phyloP scores from a whole-genome alignment of 2,888 invertebrate species.

The Melieria picta region DNA sequence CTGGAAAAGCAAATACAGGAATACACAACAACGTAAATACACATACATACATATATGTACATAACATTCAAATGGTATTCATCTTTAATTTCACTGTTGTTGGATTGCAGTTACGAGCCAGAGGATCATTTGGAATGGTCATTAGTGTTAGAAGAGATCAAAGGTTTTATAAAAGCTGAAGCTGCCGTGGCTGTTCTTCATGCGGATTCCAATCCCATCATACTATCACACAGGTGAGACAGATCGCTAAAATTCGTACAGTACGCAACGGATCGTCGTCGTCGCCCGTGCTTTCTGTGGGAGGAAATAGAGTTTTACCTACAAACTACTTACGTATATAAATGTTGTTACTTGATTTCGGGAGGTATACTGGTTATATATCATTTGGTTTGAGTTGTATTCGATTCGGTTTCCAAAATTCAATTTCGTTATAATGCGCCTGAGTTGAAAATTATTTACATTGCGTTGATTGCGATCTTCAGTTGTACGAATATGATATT shows the following conservation, averaged over 20 bases:
- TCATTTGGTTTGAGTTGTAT: constrained; percentile 18
- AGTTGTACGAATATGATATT: constrained; percentile 12
- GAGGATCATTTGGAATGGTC: constrained; percentile 97
- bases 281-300: constrained; percentile 68
- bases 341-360: constrained; percentile 38
- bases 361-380: constrained; percentile 47
- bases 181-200: constrained; percentile 88
- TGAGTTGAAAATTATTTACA: constrained; percentile 29
- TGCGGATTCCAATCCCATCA: constrained; percentile 85
- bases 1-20: constrained; percentile 93
- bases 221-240: constrained; percentile 84
- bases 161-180: constrained; percentile 93
- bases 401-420: constrained; percentile 8
- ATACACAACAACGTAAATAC: constrained; percentile 80
- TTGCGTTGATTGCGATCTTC: constrained; percentile 36
- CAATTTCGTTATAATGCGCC: constrained; percentile 25
- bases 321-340: constrained; percentile 24
- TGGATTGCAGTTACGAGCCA: constrained; percentile 80
- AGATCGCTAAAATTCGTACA: constrained; percentile 40
- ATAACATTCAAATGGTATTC: constrained; percentile 1
- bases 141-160: constrained; percentile 92
- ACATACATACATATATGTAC: not conserved
- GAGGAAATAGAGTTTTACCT: constrained; percentile 54
- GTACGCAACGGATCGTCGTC: constrained; percentile 33
- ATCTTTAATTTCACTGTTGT: not conserved